These are phyloP conservation scores for Oncopodura yosiiana DNA, from an alignment of 1,140 invertebrate species.

Conservation along the genomic window DNA sequence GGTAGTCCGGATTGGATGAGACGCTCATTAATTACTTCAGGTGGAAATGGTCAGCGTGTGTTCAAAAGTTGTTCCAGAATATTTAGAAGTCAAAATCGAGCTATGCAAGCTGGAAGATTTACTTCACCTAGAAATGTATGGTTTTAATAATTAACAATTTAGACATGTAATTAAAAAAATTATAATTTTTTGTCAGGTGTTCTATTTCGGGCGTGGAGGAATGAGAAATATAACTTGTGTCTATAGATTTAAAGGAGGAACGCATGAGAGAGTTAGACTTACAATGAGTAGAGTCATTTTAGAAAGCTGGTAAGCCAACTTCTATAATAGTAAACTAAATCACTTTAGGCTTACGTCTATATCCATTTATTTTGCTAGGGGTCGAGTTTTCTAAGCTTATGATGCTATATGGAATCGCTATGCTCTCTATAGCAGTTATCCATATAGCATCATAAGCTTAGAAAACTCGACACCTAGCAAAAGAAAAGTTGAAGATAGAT, in stretches of 20 bases:
- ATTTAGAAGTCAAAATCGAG: conserved; percentile 39
- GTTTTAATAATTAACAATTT: too few species aligned
- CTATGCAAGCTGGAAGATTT: conserved; percentile 49
- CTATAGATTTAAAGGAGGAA: conserved; percentile 59
- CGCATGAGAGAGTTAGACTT: conserved; percentile 57
- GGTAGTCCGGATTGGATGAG: too few species aligned
- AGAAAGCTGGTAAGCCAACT: conserved; percentile 37
- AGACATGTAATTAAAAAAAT: too few species aligned
- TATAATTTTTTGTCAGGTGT: too few species aligned
- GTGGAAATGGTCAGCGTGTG: conserved; percentile 38
- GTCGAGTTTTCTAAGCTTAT: too few species aligned
- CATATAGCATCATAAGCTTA: too few species aligned
- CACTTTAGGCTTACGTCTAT: background rate
- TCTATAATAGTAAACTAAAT: background rate
- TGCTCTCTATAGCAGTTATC: too few species aligned
- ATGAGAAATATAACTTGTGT: conserved; percentile 61
- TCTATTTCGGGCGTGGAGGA: conserved; percentile 69
- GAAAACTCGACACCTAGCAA: too few species aligned
- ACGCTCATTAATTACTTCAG: conserved; percentile 38
- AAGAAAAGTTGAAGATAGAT: too few species aligned
- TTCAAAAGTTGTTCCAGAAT: conserved; percentile 48
- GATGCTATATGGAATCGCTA: too few species aligned
- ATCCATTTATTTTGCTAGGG: background rate
- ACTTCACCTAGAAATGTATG: conserved; percentile 66
- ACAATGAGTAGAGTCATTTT: conserved; percentile 56